Percentiles rank a stretch among this genome's conserved stretches.
Conservation (phyloP, 2,888 invertebrate genomes). For the Dinocampus coccinellae region DNA sequence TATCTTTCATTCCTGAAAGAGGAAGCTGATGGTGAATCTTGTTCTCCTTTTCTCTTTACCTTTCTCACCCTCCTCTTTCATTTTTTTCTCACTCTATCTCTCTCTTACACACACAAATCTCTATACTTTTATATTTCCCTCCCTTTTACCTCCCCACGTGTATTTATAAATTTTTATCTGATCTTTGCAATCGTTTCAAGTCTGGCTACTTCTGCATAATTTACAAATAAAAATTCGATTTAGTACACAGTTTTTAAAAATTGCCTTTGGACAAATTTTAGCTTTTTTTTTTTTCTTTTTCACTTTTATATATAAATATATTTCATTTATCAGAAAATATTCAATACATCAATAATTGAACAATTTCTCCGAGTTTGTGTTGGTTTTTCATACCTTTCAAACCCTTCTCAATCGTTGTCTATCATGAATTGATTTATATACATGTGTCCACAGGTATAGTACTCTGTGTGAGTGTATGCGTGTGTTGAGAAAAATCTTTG, state of each 20-base stretch:
- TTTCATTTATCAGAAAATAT: conserved; percentile 42
- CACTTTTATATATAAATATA: conserved; percentile 26
- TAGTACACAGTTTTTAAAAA: background rate
- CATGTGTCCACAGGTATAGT: too few relatives aligned
- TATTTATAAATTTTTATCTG: background rate
- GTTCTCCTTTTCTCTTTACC: conserved; percentile 46
- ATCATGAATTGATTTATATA: background rate
- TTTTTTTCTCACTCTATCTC: background rate
- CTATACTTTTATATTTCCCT: background rate
- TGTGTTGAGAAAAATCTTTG: too few relatives aligned
- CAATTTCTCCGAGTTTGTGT: background rate
- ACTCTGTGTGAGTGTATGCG: too few relatives aligned
- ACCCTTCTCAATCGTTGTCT: conserved; percentile 23
- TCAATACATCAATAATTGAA: background rate
- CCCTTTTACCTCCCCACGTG: background rate
- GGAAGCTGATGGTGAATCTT: background rate
- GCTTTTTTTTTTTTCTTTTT: background rate
- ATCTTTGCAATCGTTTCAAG: background rate
- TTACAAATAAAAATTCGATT: too few relatives aligned
- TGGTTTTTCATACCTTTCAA: background rate
- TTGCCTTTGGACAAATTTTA: background rate
- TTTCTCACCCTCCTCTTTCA: conserved; percentile 20
- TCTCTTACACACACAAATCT: background rate
- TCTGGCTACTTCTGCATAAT: conserved; percentile 7
- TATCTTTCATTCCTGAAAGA: conserved; percentile 66